phyloP scores from a whole-genome alignment of 2,113 vertebrate species.

The Elgaria multicarinata region DNA sequence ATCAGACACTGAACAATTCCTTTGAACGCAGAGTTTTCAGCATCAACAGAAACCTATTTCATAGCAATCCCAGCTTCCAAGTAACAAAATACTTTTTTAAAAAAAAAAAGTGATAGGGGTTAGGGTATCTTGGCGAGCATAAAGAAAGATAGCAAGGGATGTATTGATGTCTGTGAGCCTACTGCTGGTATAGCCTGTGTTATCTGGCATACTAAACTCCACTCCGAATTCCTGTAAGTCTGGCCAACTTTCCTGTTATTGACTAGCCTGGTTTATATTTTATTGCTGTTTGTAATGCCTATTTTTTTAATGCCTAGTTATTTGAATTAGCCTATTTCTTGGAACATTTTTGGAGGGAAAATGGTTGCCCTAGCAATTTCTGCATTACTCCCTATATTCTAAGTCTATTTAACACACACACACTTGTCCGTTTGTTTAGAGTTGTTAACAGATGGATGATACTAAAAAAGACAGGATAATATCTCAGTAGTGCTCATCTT shows the following conservation, averaged over 20 bases:
- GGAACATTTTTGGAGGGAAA: neutral
- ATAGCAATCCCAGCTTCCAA: too few relatives aligned
- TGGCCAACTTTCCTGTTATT: neutral
- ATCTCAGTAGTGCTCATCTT: neutral
- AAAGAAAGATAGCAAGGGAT: too few relatives aligned
- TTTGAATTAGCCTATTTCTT: neutral
- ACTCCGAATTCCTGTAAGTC: neutral
- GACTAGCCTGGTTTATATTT: neutral
- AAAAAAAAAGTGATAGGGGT: too few relatives aligned
- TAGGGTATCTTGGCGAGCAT: too few relatives aligned
- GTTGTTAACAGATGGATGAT: conserved; percentile 22
- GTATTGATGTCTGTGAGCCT: too few relatives aligned
- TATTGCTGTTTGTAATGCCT: neutral
- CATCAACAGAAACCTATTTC: too few relatives aligned
- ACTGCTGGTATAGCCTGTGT: neutral
- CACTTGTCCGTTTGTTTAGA: neutral
- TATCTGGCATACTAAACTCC: neutral
- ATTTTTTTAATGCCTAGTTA: neutral
- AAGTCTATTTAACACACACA: too few relatives aligned
- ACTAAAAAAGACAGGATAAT: conserved; percentile 9
- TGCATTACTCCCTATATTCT: neutral
- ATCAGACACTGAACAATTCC: too few relatives aligned
- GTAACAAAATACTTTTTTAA: too few relatives aligned
- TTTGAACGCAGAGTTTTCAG: too few relatives aligned
- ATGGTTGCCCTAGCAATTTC: neutral